Evolutionary conservation across 2,888 invertebrate genomes (phyloP), one percentile per base, ranked within the genome.

Genomic region (Tridacna crocea): DNA sequence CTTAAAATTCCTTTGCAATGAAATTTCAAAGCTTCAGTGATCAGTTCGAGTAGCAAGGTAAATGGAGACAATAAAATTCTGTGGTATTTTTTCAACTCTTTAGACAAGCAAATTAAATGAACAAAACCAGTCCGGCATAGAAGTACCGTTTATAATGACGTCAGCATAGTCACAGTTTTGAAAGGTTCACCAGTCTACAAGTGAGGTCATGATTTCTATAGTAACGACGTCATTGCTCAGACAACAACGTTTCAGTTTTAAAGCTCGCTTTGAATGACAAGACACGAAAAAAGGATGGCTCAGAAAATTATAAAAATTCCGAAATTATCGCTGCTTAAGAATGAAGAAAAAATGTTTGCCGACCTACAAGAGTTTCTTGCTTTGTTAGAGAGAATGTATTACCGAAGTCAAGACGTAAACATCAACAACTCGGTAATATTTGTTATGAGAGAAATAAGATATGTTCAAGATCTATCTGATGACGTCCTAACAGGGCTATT

Each of bases 171-270:
- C 2, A 8, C 8, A 8, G 36, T 36, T 4, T 36, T 36, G 36
- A 36, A 36, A 36, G 8, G 8, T 4, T 36, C 8, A 36, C 3
- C 36, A 36, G 36, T 8, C 36, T 36, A 36, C 36, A 36, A 4
- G 36, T 36, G 36, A 36, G 3, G 36, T 36, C 36, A 36, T 36
- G 36, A 36, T 36, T 8, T 2, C 36, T 36, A 36, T 36, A 36
- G 36, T 60, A n/a, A 60, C 60, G n/a, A 60, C 60, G 60, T 60
- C n/a, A 60, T n/a, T 60, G 24, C n/a, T n/a, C 0, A 60, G 60
- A n/a, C 11, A 22, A 55, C n/a, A 12, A n/a, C 60, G n/a, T 11
- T n/a, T 22, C 60, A 36, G 36, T 36, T 36, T 36, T 8, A 36
- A 36, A 36, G 3, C 36, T 36, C 36, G 36, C 36, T 36, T 36